Evolutionary conservation across 1,140 invertebrate genomes (phyloP).

Genomic region (Drosophila rhopaloa): DNA sequence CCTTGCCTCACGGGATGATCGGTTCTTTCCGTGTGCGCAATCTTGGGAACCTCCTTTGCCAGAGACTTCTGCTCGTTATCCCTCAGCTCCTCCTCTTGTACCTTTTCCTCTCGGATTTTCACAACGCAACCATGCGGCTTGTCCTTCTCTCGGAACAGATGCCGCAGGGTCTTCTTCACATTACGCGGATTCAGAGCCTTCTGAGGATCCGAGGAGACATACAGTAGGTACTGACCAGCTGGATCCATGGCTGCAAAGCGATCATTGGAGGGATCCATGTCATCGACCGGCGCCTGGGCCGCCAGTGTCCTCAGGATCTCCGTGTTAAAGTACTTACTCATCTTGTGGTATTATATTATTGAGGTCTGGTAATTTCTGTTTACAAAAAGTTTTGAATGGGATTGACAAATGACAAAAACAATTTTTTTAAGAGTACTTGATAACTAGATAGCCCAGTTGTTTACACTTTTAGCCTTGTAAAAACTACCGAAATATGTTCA

Average conservation of each 20-base stretch:
- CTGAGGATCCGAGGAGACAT: neutral
- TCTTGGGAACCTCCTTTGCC: too few relatives aligned
- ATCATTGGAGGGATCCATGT: neutral
- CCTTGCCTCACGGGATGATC: too few relatives aligned
- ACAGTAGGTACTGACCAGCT: neutral
- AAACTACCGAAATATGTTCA: too few relatives aligned
- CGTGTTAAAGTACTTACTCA: constrained; percentile 1
- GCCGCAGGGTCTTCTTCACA: neutral
- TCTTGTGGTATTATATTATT: neutral
- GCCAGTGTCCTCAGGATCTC: neutral
- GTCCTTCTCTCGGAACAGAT: neutral
- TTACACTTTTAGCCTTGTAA: too few relatives aligned
- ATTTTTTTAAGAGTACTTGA: too few relatives aligned
- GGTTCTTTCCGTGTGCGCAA: too few relatives aligned
- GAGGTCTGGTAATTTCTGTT: neutral
- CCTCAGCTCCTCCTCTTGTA: neutral
- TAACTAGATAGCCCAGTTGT: neutral
- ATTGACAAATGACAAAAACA: neutral
- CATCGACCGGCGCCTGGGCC: neutral
- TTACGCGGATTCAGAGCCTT: neutral
- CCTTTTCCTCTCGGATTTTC: neutral
- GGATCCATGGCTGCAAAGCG: neutral
- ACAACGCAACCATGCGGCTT: neutral
- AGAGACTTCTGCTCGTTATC: neutral
- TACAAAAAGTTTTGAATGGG: neutral